These are phyloP conservation scores for Globicephala melas DNA, from an alignment of 2,113 vertebrate species.

Conservation along the genomic window DNA sequence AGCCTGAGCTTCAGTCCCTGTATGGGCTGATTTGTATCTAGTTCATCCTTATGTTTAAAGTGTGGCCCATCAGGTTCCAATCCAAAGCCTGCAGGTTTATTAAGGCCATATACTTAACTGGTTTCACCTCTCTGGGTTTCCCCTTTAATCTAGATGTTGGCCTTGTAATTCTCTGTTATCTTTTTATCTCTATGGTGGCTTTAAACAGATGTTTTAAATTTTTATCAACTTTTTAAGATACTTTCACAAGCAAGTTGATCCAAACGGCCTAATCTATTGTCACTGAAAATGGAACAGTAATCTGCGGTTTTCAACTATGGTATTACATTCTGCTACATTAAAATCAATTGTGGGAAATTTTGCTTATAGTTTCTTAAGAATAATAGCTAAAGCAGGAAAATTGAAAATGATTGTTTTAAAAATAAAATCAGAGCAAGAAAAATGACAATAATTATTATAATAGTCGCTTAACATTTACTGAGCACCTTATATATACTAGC, in stretches of 20 bases:
- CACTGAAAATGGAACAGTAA: neutral
- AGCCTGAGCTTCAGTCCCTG: neutral
- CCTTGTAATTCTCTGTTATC: neutral
- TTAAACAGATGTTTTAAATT: neutral
- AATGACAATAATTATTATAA: neutral
- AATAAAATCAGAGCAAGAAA: neutral
- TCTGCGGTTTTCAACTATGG: neutral
- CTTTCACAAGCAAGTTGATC: neutral
- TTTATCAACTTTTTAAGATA: neutral
- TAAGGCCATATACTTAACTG: neutral
- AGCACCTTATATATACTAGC: neutral
- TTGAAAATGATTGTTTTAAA: conserved; percentile 10
- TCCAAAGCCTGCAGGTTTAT: neutral
- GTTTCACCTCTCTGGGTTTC: neutral
- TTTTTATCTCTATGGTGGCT: neutral
- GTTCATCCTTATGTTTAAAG: neutral
- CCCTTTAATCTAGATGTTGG: neutral
- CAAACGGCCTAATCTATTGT: neutral
- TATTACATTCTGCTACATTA: neutral
- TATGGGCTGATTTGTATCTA: neutral
- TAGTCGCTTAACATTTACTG: neutral
- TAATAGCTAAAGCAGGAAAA: neutral
- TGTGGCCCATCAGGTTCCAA: neutral
- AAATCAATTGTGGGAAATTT: neutral
- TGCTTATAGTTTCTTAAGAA: neutral